Evolutionary conservation across 2,888 invertebrate genomes (phyloP).

Genomic region (Pterostichus madidus): DNA sequence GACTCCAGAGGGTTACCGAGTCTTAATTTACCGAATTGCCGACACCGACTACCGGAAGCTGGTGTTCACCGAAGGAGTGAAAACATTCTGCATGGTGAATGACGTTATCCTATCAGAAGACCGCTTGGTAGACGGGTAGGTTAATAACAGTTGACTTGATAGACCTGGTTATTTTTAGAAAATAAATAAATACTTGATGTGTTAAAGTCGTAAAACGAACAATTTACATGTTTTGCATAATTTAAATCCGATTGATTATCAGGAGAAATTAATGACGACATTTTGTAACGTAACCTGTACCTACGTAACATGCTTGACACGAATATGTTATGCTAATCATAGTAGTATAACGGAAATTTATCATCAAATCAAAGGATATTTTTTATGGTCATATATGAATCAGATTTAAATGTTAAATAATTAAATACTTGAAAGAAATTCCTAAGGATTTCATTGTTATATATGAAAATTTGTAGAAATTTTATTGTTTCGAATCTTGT

Average conservation of each 20-base stretch:
- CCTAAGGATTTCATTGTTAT: too few relatives aligned
- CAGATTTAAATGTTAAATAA: not conserved
- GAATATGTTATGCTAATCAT: too few relatives aligned
- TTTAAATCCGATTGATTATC: not conserved
- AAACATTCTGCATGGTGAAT: slow-evolving; percentile 84
- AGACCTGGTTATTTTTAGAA: not conserved
- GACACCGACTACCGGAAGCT: slow-evolving; percentile 83
- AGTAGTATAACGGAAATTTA: not conserved
- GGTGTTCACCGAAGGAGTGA: slow-evolving; percentile 82
- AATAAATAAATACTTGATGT: not conserved
- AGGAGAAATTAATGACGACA: not conserved
- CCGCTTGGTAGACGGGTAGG: slow-evolving; percentile 76
- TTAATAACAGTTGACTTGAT: not conserved
- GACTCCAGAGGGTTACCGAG: slow-evolving; percentile 82
- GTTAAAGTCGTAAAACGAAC: not conserved
- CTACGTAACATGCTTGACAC: not conserved
- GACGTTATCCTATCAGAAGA: slow-evolving; percentile 83
- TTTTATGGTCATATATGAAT: not conserved
- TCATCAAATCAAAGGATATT: not conserved
- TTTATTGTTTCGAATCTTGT: too few relatives aligned
- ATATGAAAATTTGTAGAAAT: too few relatives aligned
- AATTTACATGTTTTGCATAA: slow-evolving; percentile 11
- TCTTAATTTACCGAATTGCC: slow-evolving; percentile 81
- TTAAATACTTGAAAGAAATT: too few relatives aligned
- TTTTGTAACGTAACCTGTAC: slow-evolving; percentile 7